Evolutionary conservation across 2,113 vertebrate species (phyloP).

Genomic region (Rhabdomys dilectus): DNA sequence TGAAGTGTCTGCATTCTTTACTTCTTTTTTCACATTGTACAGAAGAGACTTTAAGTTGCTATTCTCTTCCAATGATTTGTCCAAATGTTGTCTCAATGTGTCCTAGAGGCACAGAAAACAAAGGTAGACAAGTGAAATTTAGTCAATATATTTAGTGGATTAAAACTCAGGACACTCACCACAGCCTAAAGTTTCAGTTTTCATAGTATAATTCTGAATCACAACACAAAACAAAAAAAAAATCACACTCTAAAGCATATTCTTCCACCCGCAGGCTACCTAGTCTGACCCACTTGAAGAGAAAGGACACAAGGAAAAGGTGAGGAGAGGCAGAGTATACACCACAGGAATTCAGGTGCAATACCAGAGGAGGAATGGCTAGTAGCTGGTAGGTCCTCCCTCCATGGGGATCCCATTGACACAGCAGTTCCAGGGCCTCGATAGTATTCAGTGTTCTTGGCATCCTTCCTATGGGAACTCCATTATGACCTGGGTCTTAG

Average conservation of each 20-base stretch:
- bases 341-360: neutral
- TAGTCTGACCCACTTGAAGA: neutral
- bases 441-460: neutral
- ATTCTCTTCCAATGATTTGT: slow-evolving; percentile 89
- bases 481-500: neutral
- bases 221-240: neutral
- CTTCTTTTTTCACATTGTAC: slow-evolving; percentile 85
- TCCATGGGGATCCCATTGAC: neutral
- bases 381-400: neutral
- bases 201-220: neutral
- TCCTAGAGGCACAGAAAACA: slow-evolving; percentile 78
- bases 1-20: slow-evolving; percentile 78
- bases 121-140: neutral
- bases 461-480: neutral
- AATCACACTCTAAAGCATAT: neutral
- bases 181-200: neutral
- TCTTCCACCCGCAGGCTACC: no score
- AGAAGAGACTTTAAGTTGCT: slow-evolving; percentile 87
- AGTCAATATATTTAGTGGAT: neutral
- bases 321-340: neutral
- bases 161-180: neutral
- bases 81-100: slow-evolving; percentile 86
- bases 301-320: neutral
- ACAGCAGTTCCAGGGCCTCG: neutral
- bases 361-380: neutral